These are phyloP conservation scores for Epinephelus moara DNA, from an alignment of 2,113 vertebrate genomes.

Conservation along the genomic window DNA sequence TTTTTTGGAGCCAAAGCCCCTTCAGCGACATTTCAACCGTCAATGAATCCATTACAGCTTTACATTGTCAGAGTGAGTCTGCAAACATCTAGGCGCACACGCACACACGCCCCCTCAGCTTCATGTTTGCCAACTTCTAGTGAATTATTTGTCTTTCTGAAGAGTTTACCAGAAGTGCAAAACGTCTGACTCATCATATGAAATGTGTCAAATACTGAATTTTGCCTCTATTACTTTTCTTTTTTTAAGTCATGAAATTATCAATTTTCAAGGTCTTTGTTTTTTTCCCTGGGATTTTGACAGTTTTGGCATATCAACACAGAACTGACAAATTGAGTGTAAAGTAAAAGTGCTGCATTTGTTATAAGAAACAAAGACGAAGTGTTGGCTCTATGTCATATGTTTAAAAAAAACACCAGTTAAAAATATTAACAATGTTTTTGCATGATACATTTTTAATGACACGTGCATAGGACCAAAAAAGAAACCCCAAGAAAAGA, in stretches of 20 bases:
- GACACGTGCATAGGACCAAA: background rate
- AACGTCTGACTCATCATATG: no score
- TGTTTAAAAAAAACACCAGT: background rate
- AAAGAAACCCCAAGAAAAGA: background rate
- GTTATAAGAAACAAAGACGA: background rate
- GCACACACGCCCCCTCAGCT: background rate
- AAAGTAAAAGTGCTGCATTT: background rate
- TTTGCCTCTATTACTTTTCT: background rate
- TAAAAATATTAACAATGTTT: background rate
- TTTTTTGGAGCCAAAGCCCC: background rate
- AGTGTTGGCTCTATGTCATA: background rate
- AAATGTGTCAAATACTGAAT: background rate
- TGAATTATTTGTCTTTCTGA: slow-evolving; percentile 5
- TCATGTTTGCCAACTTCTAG: background rate
- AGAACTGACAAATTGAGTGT: background rate
- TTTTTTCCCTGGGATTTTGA: background rate
- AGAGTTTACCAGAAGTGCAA: background rate
- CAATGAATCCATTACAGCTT: background rate
- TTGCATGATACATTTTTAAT: background rate
- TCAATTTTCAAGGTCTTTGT: background rate
- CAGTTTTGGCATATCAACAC: background rate
- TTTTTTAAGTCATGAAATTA: background rate
- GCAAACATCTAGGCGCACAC: background rate
- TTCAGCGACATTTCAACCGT: background rate
- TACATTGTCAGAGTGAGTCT: no score